phyloP scores from a whole-genome alignment of 2,888 invertebrate species.

The Clivina fossor region DNA sequence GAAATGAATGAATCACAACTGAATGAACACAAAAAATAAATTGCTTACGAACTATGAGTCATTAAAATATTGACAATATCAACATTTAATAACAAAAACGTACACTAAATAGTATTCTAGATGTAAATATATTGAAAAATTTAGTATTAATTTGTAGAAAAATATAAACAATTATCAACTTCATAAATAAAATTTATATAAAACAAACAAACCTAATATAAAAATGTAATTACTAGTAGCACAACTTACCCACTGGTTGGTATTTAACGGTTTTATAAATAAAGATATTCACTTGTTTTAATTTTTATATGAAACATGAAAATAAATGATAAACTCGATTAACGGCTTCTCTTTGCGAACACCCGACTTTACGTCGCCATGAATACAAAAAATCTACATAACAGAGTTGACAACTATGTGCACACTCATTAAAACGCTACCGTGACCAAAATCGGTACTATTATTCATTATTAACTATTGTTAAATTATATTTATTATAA shows the following conservation, averaged over 20 bases:
- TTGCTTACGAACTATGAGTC: conserved; percentile 30
- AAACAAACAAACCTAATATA: conserved; percentile 1
- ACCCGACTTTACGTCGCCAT: conserved; percentile 41
- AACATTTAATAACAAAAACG: background rate
- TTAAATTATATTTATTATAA: no score
- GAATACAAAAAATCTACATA: conserved; percentile 6
- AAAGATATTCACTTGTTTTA: conserved; percentile 20
- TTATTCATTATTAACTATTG: no score
- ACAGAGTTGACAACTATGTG: no score
- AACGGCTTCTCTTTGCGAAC: conserved; percentile 42
- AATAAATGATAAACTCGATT: conserved; percentile 36
- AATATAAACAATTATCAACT: background rate
- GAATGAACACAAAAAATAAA: conserved; percentile 26
- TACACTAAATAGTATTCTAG: background rate
- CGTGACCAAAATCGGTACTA: no score
- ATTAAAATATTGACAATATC: conserved; percentile 27
- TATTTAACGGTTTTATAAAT: no score
- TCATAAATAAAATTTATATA: conserved; percentile 5
- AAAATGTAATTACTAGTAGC: background rate
- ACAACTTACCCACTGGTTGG: background rate
- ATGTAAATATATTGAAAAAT: background rate
- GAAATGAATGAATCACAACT: conserved; percentile 24
- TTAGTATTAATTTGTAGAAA: background rate
- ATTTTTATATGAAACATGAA: conserved; percentile 27
- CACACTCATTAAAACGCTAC: no score